Conservation (phyloP, 2,888 invertebrate genomes). For the Volucella inanis region DNA sequence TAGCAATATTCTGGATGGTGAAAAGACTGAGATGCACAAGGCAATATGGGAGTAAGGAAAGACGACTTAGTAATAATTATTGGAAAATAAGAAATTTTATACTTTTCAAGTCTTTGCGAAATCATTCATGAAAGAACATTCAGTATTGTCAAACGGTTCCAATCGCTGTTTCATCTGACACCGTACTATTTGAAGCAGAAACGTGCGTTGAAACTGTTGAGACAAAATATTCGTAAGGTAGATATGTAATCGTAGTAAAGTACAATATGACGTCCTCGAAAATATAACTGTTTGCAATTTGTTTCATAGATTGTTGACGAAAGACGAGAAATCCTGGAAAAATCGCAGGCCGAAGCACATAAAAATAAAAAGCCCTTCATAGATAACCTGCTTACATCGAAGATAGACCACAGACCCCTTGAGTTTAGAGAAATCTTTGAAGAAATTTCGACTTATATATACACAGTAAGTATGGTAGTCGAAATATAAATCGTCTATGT, state of each 20-base stretch:
- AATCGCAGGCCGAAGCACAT: neutral
- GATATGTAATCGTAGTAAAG: constrained; percentile 2
- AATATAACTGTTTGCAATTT: constrained; percentile 39
- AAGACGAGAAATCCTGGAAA: constrained; percentile 71
- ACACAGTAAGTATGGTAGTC: constrained; percentile 76
- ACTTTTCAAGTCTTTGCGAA: constrained; percentile 69
- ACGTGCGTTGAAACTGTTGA: constrained; percentile 3
- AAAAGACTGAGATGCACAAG: constrained; percentile 77
- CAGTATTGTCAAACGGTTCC: constrained; percentile 75
- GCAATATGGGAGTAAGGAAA: constrained; percentile 76
- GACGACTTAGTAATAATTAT: neutral
- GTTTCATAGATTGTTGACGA: constrained; percentile 75
- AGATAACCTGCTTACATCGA: constrained; percentile 78
- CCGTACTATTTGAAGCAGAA: constrained; percentile 83
- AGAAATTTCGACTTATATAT: constrained; percentile 80
- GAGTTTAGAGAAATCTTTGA: constrained; percentile 78
- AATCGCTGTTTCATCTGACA: constrained; percentile 80
- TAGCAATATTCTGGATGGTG: constrained; percentile 77
- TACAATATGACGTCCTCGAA: constrained; percentile 55
- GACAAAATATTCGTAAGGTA: constrained; percentile 44
- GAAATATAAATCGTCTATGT: neutral
- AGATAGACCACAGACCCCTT: constrained; percentile 77
- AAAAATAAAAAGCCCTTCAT: constrained; percentile 77
- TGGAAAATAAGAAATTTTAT: constrained; percentile 1
- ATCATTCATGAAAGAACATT: constrained; percentile 75